A percentile compares a stretch with the other conserved stretches of the same genome.
Conservation (phyloP, 2,113 vertebrate genomes). For the Agapornis roseicollis region DNA sequence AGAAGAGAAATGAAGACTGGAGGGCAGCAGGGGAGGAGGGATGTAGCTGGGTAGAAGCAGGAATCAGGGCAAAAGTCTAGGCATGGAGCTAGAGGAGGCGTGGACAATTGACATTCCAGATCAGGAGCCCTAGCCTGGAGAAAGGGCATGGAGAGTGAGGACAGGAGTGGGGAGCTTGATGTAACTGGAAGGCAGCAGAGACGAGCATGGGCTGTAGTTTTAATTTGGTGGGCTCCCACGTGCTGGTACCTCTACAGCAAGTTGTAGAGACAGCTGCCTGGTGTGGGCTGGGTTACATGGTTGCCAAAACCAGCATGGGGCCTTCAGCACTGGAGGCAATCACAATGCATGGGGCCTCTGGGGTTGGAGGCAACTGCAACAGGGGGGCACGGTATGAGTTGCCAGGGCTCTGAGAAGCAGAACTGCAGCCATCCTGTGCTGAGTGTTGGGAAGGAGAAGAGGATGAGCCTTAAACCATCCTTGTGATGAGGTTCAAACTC, state of each 20-base stretch:
- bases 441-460: background rate
- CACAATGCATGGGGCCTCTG: background rate
- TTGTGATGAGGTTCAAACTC: background rate
- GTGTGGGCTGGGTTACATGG: background rate
- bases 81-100: background rate
- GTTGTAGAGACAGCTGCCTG: background rate
- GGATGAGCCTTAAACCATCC: background rate
- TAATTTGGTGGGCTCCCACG: background rate
- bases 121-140: background rate
- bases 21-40: background rate
- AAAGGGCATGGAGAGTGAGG: fast-evolving
- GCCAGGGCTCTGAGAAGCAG: background rate
- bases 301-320: background rate
- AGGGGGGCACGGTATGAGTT: fast-evolving
- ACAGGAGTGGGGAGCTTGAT: background rate
- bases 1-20: background rate
- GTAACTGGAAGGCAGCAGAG: background rate
- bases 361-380: background rate
- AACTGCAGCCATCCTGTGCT: background rate
- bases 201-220: background rate
- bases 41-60: background rate
- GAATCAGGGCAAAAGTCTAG: background rate
- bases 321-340: background rate
- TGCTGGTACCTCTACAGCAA: background rate
- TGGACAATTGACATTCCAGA: background rate